Base-by-base conservation (phyloP, 2,888 invertebrate genomes). In the Dolomedes plantarius region DNA sequence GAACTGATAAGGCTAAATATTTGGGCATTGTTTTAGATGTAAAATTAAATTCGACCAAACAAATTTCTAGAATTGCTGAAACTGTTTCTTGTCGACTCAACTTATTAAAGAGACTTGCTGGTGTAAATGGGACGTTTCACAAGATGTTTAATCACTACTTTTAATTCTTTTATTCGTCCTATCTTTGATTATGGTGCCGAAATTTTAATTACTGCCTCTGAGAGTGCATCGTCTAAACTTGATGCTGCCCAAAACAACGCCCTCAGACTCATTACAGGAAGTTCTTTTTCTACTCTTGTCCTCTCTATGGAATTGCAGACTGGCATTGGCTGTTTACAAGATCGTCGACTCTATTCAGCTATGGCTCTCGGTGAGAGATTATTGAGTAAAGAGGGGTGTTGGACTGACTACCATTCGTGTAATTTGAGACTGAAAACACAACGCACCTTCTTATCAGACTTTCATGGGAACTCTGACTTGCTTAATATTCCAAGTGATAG, bases 271-370 rank as follows among this genome's bases (percentile, higher is more conserved):
- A 56, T 56, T 6, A 19, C n/a, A 56, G 23, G n/a, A 19, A 56
- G 56, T 28, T 23, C 23, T 62, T 62, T 62, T 23, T 23, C 23
- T 28, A 23, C 27, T 23, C 23, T 28, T 62, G 28, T 62, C 11
- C 19, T 62, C 62, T 62, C 62, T 7, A 62, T 62, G 27, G 62
- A 62, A 62, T 13, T 62, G n/a, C 62, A 62, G 62, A 62, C 62
- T 27, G 27, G 62, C n/a, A 62, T 62, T 23, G 13, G 28, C 13
- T 62, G 27, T 62, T 62, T 62, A 62, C 9, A 62, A 62, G 62
- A 62, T n/a, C 13, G 28, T 7, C 3, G 9, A n/a, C n/a, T n/a
- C n/a, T n/a, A n/a, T n/a, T n/a, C n/a, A n/a, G n/a, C n/a, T n/a
- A n/a, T n/a, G n/a, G n/a, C n/a, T n/a, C n/a, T n/a, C n/a, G n/a